Evolutionary conservation across 1,140 invertebrate species (phyloP).

Genomic region (Bombyx mandarina): DNA sequence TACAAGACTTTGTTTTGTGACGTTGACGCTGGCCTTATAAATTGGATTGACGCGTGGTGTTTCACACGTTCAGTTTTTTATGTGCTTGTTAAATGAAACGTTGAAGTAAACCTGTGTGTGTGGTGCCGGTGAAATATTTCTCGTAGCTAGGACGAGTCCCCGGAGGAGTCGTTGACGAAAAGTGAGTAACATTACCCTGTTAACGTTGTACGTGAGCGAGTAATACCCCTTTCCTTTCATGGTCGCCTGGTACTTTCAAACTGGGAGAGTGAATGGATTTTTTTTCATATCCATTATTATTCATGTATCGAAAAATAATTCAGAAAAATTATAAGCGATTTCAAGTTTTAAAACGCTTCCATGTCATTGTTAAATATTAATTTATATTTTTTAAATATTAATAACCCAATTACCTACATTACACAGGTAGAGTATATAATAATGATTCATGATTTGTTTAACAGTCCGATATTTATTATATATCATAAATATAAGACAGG

Average conservation of each 20-base stretch:
- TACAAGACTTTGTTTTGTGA: background rate
- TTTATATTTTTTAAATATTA: too few species aligned
- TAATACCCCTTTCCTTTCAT: background rate
- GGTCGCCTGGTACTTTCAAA: background rate
- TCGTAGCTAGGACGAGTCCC: constrained; percentile 2
- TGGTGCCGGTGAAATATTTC: constrained; percentile 6
- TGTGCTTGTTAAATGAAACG: constrained; percentile 3
- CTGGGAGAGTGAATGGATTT: background rate
- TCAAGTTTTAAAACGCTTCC: too few species aligned
- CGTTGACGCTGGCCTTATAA: constrained; percentile 2
- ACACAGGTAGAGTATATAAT: too few species aligned
- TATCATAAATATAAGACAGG: too few species aligned
- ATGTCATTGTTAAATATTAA: too few species aligned
- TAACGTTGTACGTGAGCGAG: too few species aligned
- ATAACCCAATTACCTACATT: too few species aligned
- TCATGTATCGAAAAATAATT: too few species aligned
- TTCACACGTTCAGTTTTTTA: background rate
- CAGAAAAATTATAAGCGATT: too few species aligned
- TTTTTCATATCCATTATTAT: too few species aligned
- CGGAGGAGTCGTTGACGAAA: constrained; percentile 2
- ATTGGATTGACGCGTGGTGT: constrained; percentile 4
- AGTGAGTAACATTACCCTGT: constrained; percentile 5
- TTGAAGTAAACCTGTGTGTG: constrained; percentile 4
- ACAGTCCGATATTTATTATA: too few species aligned
- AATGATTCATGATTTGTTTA: too few species aligned